Evolutionary conservation across 2,888 invertebrate genomes (phyloP), one percentile per base, ranked within the genome.

Genomic region (Sesia bembeciformis): DNA sequence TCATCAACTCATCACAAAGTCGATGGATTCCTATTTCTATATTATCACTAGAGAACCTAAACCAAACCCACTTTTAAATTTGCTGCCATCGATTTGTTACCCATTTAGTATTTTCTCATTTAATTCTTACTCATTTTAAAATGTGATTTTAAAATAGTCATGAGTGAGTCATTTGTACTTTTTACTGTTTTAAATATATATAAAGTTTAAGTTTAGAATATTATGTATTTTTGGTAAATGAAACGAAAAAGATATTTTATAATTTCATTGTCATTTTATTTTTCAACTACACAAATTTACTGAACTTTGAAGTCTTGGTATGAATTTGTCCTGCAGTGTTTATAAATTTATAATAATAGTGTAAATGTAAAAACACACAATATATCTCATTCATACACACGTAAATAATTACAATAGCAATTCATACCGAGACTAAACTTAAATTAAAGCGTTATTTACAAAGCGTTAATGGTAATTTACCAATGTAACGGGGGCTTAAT

Each of bases 381-480:
- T 43, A 43, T 43, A 42, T n/a, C 4, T 43, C 6, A 43, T n/a
- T n/a, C 6, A 7, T 43, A 43, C 6, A 6, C 7, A 43, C 43
- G 4, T 7, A n/a, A 43, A 6, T 43, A 43, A 43, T 23, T 23
- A 23, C 23, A 43, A 46, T 46, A 46, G 7, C 46, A 60, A 65
- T 60, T 54, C 53, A 53, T 53, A 23, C 23, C 23, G 23, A 8
- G 46, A 23, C 7, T 46, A 4, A 46, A n/a, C 46, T 46, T 8
- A 46, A 46, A 59, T 60, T 64, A 72, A 64, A 66, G 74, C 74
- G 67, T 64, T 78, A 79, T 81, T 65, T 78, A 83, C 78, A 84
- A 82, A 75, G 77, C 79, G 65, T 70, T 23, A 68, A 69, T 74
- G 71, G 70, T 76, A 76, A 66, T 69, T 63, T 64, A 67, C 62